Conservation (phyloP, 2,797 vertebrate genomes). For the Mus spretus region DNA sequence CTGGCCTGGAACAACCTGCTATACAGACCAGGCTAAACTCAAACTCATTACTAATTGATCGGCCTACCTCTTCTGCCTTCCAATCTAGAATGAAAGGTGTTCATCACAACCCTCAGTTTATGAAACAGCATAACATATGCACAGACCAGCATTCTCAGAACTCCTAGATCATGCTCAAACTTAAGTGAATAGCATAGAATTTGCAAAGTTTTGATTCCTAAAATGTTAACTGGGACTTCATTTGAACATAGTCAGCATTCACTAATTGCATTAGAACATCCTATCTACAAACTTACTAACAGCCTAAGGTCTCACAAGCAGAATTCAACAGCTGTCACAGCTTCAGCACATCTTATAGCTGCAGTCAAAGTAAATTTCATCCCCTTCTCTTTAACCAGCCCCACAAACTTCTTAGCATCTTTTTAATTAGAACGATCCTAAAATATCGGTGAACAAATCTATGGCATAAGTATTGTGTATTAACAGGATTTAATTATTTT, state of each 20-base stretch:
- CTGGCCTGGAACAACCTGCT: background rate
- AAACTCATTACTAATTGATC: background rate
- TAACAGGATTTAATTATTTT: conserved; percentile 46
- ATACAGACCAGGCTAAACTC: background rate
- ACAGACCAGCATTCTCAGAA: conserved; percentile 31
- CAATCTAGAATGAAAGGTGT: background rate
- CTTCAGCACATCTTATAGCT: background rate
- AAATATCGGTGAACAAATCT: conserved; percentile 43
- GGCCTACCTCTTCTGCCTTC: background rate
- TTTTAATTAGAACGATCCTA: conserved; percentile 34
- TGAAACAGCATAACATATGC: background rate
- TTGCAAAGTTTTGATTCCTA: background rate
- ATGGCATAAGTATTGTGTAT: background rate
- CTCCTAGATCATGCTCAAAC: background rate
- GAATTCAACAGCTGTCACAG: too few relatives aligned
- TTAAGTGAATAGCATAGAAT: background rate
- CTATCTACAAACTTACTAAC: background rate
- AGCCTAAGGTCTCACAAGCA: conserved; percentile 9
- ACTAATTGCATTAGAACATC: background rate
- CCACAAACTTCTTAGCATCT: conserved; percentile 19
- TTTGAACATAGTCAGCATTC: background rate
- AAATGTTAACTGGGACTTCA: conserved; percentile 17
- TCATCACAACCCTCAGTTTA: background rate
- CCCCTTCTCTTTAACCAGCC: background rate
- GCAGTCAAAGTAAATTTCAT: conserved; percentile 21